Percentiles rank a stretch among this genome's conserved stretches.
These are phyloP conservation scores for Arctopsyche grandis DNA, from an alignment of 1,140 invertebrate species.

Conservation along the genomic window DNA sequence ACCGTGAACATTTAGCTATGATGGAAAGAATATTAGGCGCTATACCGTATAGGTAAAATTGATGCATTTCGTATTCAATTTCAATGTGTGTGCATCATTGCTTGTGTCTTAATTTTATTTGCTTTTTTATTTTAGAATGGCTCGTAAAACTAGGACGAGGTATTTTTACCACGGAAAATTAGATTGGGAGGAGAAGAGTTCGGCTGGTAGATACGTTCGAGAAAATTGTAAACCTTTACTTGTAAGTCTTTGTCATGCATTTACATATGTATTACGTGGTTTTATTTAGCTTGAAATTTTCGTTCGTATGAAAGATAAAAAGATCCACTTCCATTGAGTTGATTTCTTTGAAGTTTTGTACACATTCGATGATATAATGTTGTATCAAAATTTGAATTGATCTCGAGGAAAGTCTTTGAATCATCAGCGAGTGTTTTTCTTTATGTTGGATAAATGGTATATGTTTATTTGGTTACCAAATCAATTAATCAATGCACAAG, in stretches of 20 bases:
- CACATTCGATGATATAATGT: too few species aligned
- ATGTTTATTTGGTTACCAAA: too few species aligned
- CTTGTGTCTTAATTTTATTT: slow-evolving; percentile 42
- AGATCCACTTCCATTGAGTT: too few species aligned
- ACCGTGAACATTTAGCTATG: slow-evolving; percentile 99
- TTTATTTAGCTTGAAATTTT: not conserved
- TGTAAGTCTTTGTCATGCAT: slow-evolving; percentile 72
- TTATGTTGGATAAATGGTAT: too few species aligned
- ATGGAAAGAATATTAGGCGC: slow-evolving; percentile 98
- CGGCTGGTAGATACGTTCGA: slow-evolving; percentile 94
- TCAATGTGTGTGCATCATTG: not conserved
- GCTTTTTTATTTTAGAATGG: slow-evolving; percentile 78
- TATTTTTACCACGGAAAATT: slow-evolving; percentile 95
- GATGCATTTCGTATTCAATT: not conserved
- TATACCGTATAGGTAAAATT: slow-evolving; percentile 84
- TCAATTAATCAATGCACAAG: too few species aligned
- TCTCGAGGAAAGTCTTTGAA: too few species aligned
- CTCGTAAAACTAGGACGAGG: slow-evolving; percentile 96
- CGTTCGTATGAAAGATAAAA: too few species aligned
- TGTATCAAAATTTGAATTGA: too few species aligned
- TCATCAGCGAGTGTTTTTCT: too few species aligned
- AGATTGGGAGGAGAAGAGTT: slow-evolving; percentile 94
- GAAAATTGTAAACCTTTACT: slow-evolving; percentile 97
- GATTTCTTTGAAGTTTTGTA: too few species aligned
- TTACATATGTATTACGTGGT: not conserved